phyloP scores from a whole-genome alignment of 2,113 vertebrate species.

The Charadrius vociferus region DNA sequence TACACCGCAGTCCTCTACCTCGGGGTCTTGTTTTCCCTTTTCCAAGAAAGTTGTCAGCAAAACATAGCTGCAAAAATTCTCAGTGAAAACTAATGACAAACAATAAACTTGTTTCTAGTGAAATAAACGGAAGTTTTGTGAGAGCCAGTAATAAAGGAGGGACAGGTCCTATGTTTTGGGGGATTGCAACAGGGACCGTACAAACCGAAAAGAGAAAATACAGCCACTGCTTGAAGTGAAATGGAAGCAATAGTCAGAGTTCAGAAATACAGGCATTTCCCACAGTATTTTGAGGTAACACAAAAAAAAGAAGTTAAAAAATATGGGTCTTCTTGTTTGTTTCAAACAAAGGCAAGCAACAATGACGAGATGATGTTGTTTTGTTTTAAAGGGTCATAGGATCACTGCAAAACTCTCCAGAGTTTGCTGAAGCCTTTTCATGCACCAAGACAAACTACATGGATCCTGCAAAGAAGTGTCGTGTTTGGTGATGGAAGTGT shows the following conservation, averaged over 20 bases:
- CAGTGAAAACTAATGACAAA: background rate
- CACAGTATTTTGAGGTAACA: background rate
- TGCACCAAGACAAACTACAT: slow-evolving; percentile 84
- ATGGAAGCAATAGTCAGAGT: background rate
- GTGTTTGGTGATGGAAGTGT: slow-evolving; percentile 83
- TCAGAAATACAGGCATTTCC: accelerated
- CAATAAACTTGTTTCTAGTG: background rate
- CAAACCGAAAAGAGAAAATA: background rate
- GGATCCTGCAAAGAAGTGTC: slow-evolving; percentile 86
- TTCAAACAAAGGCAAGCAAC: background rate
- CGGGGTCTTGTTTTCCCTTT: background rate
- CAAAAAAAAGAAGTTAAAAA: background rate
- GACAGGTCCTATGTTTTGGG: background rate
- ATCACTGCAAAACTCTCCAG: slow-evolving; percentile 90
- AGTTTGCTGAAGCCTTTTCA: slow-evolving; percentile 90
- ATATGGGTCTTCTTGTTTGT: accelerated
- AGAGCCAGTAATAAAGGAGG: background rate
- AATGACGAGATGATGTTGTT: background rate
- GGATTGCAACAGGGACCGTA: background rate
- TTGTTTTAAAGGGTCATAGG: slow-evolving; percentile 86
- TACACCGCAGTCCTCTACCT: background rate
- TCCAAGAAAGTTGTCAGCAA: background rate
- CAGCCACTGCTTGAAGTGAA: background rate
- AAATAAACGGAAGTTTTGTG: background rate
- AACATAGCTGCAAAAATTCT: background rate